A percentile compares a stretch with the other conserved stretches of the same genome.
Evolutionary conservation across 2,888 invertebrate species (phyloP).

Genomic region (Blomia tropicalis): DNA sequence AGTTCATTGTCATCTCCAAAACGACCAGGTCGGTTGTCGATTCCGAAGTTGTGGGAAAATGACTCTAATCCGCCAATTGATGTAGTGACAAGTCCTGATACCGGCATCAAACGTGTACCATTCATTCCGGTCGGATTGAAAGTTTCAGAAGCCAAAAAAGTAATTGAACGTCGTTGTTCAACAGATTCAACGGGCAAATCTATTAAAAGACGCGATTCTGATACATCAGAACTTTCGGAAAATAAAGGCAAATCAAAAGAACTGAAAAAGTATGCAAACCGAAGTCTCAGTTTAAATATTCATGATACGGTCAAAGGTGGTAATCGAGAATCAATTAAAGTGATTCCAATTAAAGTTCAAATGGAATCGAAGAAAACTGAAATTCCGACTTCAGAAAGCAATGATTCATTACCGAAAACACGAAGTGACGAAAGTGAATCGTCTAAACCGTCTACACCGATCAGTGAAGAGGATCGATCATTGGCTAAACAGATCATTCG

Average conservation of each 20-base stretch:
- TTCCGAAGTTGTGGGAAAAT: conserved; percentile 22
- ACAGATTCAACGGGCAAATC: not conserved
- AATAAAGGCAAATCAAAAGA: conserved; percentile 2
- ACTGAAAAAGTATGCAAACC: not conserved
- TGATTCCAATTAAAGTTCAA: not conserved
- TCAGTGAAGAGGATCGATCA: conserved; percentile 19
- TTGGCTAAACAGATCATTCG: conserved; percentile 25
- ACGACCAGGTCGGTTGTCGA: conserved; percentile 21
- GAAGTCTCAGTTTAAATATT: not conserved
- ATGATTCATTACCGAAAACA: conserved; percentile 1
- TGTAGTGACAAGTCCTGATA: not conserved
- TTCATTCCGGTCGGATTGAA: conserved; percentile 36
- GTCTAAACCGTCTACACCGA: not conserved
- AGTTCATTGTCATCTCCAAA: not conserved
- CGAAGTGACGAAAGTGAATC: not conserved
- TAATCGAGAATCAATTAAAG: not conserved
- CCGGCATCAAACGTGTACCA: not conserved
- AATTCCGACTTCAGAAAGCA: not conserved
- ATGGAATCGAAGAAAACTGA: not conserved
- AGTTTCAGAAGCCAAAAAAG: conserved; percentile 69
- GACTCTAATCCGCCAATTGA: not conserved
- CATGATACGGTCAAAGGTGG: not conserved
- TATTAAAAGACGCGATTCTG: conserved; percentile 12
- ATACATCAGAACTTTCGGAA: not conserved
- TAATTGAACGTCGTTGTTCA: conserved; percentile 46